Evolutionary conservation across 2,888 invertebrate species (phyloP).

Genomic region (Acanthosoma haemorrhoidale): DNA sequence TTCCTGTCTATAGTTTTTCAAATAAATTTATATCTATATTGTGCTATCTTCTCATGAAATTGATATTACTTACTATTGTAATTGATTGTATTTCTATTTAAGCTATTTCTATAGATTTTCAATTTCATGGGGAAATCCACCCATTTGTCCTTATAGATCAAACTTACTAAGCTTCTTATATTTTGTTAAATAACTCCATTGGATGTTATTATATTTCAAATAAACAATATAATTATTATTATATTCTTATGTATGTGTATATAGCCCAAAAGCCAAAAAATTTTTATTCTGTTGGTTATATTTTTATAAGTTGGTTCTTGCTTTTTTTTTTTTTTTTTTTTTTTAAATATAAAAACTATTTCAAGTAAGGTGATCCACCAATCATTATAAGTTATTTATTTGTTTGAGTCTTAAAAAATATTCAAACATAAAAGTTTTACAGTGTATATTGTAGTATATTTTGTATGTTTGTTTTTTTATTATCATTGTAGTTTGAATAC

Average conservation of each 20-base stretch:
- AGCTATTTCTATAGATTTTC: background rate
- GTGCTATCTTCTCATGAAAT: constrained; percentile 8
- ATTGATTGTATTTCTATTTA: background rate
- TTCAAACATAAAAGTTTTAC: no score
- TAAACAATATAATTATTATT: constrained; percentile 30
- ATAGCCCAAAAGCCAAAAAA: no score
- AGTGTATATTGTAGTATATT: no score
- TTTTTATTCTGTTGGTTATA: no score
- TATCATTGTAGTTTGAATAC: no score
- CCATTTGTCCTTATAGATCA: background rate
- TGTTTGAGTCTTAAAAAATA: no score
- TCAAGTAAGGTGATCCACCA: no score
- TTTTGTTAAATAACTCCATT: constrained; percentile 37
- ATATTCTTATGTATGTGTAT: background rate
- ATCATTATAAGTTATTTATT: no score
- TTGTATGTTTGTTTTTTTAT: no score
- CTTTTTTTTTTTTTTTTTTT: no score
- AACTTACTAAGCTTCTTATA: constrained; percentile 31
- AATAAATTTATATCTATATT: background rate
- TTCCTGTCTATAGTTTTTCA: background rate
- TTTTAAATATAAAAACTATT: no score
- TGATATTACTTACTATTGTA: background rate
- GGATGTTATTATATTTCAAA: constrained; percentile 33
- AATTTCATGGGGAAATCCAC: constrained; percentile 1
- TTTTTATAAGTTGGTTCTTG: no score